Evolutionary conservation across 2,888 invertebrate species (phyloP).

Genomic region (Mantis religiosa): DNA sequence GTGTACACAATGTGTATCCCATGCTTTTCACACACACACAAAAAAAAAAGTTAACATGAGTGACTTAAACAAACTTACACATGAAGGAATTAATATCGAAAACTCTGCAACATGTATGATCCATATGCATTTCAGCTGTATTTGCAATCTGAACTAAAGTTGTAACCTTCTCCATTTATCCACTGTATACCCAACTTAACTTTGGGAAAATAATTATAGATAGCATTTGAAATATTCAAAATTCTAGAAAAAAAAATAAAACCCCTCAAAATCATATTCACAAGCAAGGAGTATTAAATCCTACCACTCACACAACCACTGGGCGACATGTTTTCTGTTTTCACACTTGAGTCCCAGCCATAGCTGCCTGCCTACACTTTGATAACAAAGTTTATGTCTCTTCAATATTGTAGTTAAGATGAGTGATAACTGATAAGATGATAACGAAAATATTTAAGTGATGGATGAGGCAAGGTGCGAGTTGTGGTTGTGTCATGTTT

Average conservation of each 20-base stretch:
- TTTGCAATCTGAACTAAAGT: background rate
- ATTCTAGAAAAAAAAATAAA: background rate
- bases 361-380: conserved; percentile 1
- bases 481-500: conserved; percentile 26
- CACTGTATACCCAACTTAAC: background rate
- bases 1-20: background rate
- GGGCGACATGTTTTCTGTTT: background rate
- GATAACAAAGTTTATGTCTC: background rate
- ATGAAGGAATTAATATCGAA: background rate
- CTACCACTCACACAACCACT: background rate
- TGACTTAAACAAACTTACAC: background rate
- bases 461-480: conserved; percentile 30
- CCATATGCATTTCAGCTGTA: background rate
- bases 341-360: background rate
- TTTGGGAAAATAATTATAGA: background rate
- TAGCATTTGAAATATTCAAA: background rate
- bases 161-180: background rate
- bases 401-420: background rate
- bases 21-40: background rate
- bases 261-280: conserved; percentile 1
- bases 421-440: conserved; percentile 7
- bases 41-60: background rate
- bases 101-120: background rate
- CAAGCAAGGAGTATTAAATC: background rate
- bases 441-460: conserved; percentile 5